Conservation (phyloP, 2,797 vertebrate genomes). For the Dicrostonyx torquatus region DNA sequence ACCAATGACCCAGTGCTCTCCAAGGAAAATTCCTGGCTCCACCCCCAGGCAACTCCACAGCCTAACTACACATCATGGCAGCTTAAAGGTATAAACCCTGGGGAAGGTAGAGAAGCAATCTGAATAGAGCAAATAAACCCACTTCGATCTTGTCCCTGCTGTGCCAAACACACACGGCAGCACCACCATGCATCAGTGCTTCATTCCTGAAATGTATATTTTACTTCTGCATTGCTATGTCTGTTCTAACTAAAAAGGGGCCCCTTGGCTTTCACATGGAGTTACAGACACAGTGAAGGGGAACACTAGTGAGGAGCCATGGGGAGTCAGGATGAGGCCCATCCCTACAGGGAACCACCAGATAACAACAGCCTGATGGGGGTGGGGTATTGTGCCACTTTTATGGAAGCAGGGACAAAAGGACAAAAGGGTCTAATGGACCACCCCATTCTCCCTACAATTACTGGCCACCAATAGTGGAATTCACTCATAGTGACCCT, state of each 20-base stretch:
- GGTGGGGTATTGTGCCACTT: neutral
- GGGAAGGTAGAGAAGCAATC: constrained; percentile 61
- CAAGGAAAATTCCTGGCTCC: constrained; percentile 67
- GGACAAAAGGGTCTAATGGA: constrained; percentile 64
- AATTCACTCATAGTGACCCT: constrained; percentile 71
- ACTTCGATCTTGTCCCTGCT: constrained; percentile 44
- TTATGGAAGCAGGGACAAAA: constrained; percentile 62
- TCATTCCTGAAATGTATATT: constrained; percentile 56
- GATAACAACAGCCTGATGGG: constrained; percentile 33
- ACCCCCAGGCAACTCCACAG: constrained; percentile 60
- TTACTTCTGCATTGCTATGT: constrained; percentile 69
- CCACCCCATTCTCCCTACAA: constrained; percentile 39
- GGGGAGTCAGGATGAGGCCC: neutral
- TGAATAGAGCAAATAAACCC: constrained; percentile 74
- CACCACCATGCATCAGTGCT: constrained; percentile 43
- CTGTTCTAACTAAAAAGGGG: constrained; percentile 65
- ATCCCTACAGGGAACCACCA: constrained; percentile 41
- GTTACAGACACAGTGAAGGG: constrained; percentile 61
- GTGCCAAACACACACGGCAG: constrained; percentile 60
- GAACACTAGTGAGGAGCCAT: constrained; percentile 41
- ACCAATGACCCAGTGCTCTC: constrained; percentile 68
- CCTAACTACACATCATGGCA: constrained; percentile 53
- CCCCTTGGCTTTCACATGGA: constrained; percentile 36
- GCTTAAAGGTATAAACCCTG: constrained; percentile 63
- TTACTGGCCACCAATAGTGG: constrained; percentile 55